Base-by-base conservation (phyloP, 2,113 vertebrate genomes). In the Hipposideros armiger region DNA sequence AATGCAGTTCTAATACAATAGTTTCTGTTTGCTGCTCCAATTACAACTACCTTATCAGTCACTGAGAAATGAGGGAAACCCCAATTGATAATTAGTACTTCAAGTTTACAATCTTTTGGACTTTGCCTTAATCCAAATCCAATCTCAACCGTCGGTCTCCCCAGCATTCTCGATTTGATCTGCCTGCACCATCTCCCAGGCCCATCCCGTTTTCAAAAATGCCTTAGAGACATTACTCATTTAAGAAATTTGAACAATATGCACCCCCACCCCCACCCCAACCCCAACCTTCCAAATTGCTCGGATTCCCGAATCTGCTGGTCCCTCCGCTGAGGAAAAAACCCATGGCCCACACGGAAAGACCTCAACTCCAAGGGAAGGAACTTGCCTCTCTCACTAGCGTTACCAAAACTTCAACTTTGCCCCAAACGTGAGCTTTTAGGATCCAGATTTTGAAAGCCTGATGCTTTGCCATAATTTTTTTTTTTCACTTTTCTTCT, bases 81-180 rank as follows among this genome's bases (percentile, higher is more conserved):
- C 62, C 82, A 67, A 24, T 5, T 11, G 60, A 67, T 86, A 78
- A 81, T 54, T 32, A 86, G 72, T 17, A 60, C 28, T 86, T 88
- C n/a, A 66, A 42, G n/a, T 89, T 87, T 80, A 50, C 52, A 76
- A 54, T 86, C 88, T 67, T 80, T 16, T 64, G 91, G 73, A 97
- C 94, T 98, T 89, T 88, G 88, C 69, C 74, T 86, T 26, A 42
- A 76, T 88, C 81, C 92, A 88, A 92, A 93, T 24, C 28, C 76
- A 67, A 64, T 87, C 84, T 76, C 78, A 93, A 73, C 78, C 28
- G 9, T 30, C 11, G 4, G 24, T 76, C n/a, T 64, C 52, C 88
- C 70, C 45, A 15, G 32, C 40, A 52, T 50, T 91, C 58, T 87
- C 42, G 3, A 50, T 85, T 82, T 64, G 11, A 64, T 90, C 77